These are phyloP conservation scores for Invenusta paracnida DNA, from an alignment of 2,888 invertebrate genomes.

Conservation along the genomic window DNA sequence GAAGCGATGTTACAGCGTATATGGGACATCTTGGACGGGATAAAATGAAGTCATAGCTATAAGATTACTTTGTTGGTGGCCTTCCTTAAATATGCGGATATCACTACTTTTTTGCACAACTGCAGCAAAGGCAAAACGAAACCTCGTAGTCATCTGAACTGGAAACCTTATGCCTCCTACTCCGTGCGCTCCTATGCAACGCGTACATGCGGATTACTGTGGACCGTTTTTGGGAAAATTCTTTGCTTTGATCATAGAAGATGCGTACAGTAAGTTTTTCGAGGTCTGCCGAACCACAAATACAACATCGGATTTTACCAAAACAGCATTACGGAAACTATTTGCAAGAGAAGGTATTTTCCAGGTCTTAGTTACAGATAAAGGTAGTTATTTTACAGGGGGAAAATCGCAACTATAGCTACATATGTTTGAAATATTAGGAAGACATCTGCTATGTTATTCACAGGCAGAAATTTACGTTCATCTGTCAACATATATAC, in stretches of 20 bases:
- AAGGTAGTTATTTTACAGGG: background rate
- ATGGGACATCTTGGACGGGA: background rate
- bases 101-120: background rate
- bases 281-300: background rate
- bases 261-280: background rate
- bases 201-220: background rate
- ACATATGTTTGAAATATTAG: background rate
- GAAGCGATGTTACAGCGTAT: background rate
- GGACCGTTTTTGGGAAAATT: background rate
- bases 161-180: background rate
- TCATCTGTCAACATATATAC: background rate
- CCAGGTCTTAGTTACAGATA: background rate
- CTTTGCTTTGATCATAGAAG: background rate
- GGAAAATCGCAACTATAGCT: background rate
- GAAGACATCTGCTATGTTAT: background rate
- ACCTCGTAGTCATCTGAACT: background rate
- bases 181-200: background rate
- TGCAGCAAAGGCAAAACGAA: background rate
- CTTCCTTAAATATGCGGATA: background rate
- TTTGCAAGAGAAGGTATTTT: background rate
- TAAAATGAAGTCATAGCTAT: background rate
- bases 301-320: background rate
- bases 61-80: background rate
- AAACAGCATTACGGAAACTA: background rate
- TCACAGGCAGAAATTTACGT: background rate